phyloP scores from a whole-genome alignment of 2,888 invertebrate species.

The Tetragonisca angustula region DNA sequence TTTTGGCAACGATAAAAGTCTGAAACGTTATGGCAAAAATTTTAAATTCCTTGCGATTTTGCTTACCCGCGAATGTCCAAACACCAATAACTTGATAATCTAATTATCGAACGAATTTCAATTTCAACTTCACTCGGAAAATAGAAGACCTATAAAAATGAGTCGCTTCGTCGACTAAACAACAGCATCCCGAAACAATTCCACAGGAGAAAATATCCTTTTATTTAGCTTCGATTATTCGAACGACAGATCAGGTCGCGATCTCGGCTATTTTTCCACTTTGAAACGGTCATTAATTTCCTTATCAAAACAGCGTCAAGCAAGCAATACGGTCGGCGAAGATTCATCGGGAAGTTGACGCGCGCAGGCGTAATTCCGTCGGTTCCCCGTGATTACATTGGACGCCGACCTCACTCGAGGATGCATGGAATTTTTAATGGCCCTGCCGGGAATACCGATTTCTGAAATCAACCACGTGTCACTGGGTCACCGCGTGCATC shows the following conservation, averaged over 20 bases:
- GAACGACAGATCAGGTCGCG: background rate
- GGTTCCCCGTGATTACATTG: conserved; percentile 43
- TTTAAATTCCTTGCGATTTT: too few species aligned
- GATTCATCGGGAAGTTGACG: conserved; percentile 55
- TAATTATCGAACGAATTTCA: background rate
- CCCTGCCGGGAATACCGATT: conserved; percentile 59
- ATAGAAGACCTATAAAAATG: background rate
- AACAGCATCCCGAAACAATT: background rate
- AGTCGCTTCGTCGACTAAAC: background rate
- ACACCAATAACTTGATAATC: background rate
- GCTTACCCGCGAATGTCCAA: too few species aligned
- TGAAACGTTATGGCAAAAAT: too few species aligned
- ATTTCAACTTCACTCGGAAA: background rate
- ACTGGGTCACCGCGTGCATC: conserved; percentile 70
- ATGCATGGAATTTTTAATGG: conserved; percentile 77
- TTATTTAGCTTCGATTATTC: too few species aligned
- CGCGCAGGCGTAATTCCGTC: conserved; percentile 62
- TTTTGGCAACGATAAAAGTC: too few species aligned
- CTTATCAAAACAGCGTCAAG: conserved; percentile 45
- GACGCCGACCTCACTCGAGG: conserved; percentile 66
- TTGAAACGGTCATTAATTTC: conserved; percentile 50
- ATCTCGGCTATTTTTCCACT: conserved; percentile 8
- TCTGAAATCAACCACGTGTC: conserved; percentile 67
- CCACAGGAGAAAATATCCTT: background rate
- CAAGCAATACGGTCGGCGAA: conserved; percentile 18